Base-by-base conservation (phyloP, 2,888 invertebrate genomes). In the Thereva nobilitata region DNA sequence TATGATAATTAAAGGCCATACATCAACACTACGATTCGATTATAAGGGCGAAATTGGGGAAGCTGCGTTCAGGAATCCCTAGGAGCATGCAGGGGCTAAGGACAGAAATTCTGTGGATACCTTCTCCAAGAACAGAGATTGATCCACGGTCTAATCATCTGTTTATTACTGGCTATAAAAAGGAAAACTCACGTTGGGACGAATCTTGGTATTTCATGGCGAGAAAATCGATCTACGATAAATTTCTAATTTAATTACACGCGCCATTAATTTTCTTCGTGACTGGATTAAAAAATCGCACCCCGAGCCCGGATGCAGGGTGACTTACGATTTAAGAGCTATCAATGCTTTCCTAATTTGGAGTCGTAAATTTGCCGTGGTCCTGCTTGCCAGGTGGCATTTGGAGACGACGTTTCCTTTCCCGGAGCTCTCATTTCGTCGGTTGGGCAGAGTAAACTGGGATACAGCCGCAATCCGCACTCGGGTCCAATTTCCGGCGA, bases 161-260 rank as follows among this genome's bases (percentile, higher is more conserved):
- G 53, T 53, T 53, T 53, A 40, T 40, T 38, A 23, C 40, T 37
- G n/a, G 10, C 9, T 6, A 10, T 38, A 37, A 53, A 53, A 23
- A 23, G 38, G 37, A 7, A 53, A 53, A 40, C 40, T 40, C n/a
- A 53, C 6, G 4, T 53, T 4, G 38, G 38, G 40, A 6, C 9
- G 53, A 37, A 38, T 53, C 53, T n/a, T 10, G 7, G 35, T 35
- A 40, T 23, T 49, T 50, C 12, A 47, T 49, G 10, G 49, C 23
- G 59, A 49, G 59, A 40, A 38, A 41, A 61, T 61, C 67, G 49
- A 64, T 56, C 56, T 56, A 37, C 67, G 55, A 67, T 67, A 67
- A 67, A 67, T 67, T 64, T 67, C 63, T 67, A 67, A 67, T 63
- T 67, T 67, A 67, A 67, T 67, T 67, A 67, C 67, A 67, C 67